Evolutionary conservation across 2,888 invertebrate genomes (phyloP).

Genomic region (Deilephila elpenor): DNA sequence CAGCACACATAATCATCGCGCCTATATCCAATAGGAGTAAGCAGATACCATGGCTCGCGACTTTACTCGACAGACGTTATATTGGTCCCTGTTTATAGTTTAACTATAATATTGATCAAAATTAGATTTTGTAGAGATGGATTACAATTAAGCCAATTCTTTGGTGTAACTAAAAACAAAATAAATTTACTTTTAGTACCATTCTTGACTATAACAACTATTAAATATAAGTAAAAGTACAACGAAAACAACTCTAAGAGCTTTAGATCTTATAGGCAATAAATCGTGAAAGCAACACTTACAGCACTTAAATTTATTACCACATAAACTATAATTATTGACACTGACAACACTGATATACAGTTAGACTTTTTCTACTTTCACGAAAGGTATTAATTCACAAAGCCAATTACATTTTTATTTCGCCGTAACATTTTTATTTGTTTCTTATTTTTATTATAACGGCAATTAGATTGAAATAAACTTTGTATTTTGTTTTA

Average conservation of each 20-base stretch:
- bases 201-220: neutral
- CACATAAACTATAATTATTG: constrained; percentile 37
- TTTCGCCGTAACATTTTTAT: constrained; percentile 28
- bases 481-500: neutral
- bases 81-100: too few species aligned
- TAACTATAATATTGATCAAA: too few species aligned
- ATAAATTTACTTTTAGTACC: neutral
- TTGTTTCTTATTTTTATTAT: constrained; percentile 19
- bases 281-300: constrained; percentile 6
- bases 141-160: too few species aligned
- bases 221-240: neutral
- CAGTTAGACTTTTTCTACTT: constrained; percentile 50
- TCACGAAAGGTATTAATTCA: constrained; percentile 42
- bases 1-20: too few species aligned
- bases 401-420: constrained; percentile 46
- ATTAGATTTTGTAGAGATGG: too few species aligned
- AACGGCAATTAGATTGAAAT: neutral
- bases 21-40: too few species aligned
- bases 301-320: constrained; percentile 18
- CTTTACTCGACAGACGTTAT: too few species aligned
- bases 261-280: constrained; percentile 3
- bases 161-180: neutral
- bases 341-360: constrained; percentile 43
- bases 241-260: neutral
- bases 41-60: too few species aligned